A percentile compares a stretch with the other conserved stretches of the same genome.
These are phyloP conservation scores for Agrilus cyanescens DNA, from an alignment of 2,888 invertebrate genomes.

Conservation along the genomic window DNA sequence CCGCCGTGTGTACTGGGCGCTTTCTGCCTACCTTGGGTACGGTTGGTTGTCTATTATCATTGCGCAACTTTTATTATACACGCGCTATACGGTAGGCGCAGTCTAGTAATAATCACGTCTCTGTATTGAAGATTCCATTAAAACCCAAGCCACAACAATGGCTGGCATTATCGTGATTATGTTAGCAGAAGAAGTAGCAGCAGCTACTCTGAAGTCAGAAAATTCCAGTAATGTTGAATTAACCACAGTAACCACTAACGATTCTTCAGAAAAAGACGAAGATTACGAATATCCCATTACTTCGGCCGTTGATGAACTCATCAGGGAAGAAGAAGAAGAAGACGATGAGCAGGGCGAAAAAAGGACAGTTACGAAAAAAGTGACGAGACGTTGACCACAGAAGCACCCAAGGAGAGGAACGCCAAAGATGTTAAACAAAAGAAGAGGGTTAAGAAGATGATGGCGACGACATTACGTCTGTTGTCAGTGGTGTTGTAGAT, in stretches of 20 bases:
- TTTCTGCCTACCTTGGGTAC: too few relatives aligned
- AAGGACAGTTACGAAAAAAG: too few relatives aligned
- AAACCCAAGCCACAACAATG: not conserved
- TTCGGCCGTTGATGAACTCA: slow-evolving; percentile 25
- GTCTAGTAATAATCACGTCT: too few relatives aligned
- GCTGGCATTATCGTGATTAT: slow-evolving; percentile 3
- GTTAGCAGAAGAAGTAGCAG: slow-evolving; percentile 11
- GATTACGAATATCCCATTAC: slow-evolving; percentile 23
- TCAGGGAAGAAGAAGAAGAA: slow-evolving; percentile 25
- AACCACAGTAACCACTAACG: slow-evolving; percentile 1
- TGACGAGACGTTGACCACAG: slow-evolving; percentile 8
- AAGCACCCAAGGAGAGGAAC: slow-evolving; percentile 7
- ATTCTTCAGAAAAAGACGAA: slow-evolving; percentile 15
- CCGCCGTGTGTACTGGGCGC: too few relatives aligned
- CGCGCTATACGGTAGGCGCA: too few relatives aligned
- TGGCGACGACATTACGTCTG: slow-evolving; percentile 20
- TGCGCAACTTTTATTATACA: too few relatives aligned
- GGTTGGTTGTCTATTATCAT: too few relatives aligned
- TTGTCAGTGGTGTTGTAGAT: slow-evolving; percentile 39
- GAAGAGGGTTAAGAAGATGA: slow-evolving; percentile 29
- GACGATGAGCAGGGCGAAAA: slow-evolving; percentile 12
- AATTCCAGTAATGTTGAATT: not conserved
- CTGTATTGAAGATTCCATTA: not conserved
- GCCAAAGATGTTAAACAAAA: slow-evolving; percentile 21
- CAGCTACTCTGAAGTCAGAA: slow-evolving; percentile 10